A percentile compares a stretch with the other conserved stretches of the same genome.
These are phyloP conservation scores for Cancer borealis DNA, from an alignment of 2,888 invertebrate species.

Conservation along the genomic window DNA sequence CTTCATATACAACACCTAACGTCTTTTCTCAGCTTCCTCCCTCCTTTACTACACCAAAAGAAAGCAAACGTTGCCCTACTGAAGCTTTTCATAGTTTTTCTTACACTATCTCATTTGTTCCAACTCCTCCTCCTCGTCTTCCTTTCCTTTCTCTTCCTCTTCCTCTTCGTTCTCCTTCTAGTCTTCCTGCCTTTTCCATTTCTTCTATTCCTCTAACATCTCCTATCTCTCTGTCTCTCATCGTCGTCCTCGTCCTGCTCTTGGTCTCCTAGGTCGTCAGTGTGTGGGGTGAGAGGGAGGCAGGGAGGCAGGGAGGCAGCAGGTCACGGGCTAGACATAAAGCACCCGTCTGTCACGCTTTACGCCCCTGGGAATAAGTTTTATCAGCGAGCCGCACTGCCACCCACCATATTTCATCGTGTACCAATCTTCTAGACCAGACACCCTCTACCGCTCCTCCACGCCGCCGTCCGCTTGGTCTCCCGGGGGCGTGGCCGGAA, in stretches of 20 bases:
- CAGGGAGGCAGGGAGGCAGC: neutral
- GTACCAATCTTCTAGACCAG: constrained; percentile 23
- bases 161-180: neutral
- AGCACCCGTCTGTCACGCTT: constrained; percentile 4
- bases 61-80: neutral
- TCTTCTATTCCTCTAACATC: neutral
- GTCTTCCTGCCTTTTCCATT: neutral
- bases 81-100: neutral
- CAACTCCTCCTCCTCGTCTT: neutral
- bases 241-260: neutral
- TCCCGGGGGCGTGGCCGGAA: neutral
- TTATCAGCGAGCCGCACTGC: constrained; percentile 12
- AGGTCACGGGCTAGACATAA: constrained; percentile 2
- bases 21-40: neutral
- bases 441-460: neutral
- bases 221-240: neutral
- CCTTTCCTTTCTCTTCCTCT: neutral
- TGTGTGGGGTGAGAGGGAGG: neutral
- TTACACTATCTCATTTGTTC: neutral
- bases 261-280: neutral
- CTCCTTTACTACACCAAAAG: neutral
- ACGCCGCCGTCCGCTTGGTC: neutral
- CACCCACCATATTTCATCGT: neutral
- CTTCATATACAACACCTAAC: neutral
- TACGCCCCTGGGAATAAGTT: neutral